Conservation (phyloP, 2,113 vertebrate genomes). For the Psammodynastes pulverulentus region DNA sequence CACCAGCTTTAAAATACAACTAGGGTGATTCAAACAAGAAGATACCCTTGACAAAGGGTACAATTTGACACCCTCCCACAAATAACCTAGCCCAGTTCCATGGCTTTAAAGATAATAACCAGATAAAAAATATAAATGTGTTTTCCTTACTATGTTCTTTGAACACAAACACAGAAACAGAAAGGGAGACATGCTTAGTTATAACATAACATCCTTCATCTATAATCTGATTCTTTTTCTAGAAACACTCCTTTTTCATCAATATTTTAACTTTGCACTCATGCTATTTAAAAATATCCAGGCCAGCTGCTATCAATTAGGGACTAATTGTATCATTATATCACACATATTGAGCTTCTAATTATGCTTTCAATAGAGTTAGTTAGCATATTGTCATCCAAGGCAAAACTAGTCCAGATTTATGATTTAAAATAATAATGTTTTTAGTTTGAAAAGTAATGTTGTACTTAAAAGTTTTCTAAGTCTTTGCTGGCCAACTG, state of each 20-base stretch:
- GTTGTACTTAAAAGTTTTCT: not conserved
- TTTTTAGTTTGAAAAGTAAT: not conserved
- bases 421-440: slow-evolving; percentile 37
- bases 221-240: slow-evolving; percentile 51
- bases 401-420: not conserved
- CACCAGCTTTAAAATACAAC: not conserved
- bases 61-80: no score
- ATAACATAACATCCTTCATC: slow-evolving; percentile 51
- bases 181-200: slow-evolving; percentile 49
- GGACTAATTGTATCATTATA: slow-evolving; percentile 45
- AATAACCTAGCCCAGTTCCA: not conserved
- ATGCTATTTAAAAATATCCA: slow-evolving; percentile 58
- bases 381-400: slow-evolving; percentile 29
- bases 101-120: not conserved
- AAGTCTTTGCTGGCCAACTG: not conserved
- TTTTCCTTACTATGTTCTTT: slow-evolving; percentile 51
- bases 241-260: slow-evolving; percentile 50
- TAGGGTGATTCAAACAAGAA: not conserved
- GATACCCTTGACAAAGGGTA: no score
- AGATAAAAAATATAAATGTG: slow-evolving; percentile 18
- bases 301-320: slow-evolving; percentile 56
- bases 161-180: slow-evolving; percentile 34
- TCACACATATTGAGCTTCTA: slow-evolving; percentile 43
- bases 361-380: slow-evolving; percentile 26
- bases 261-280: slow-evolving; percentile 55